Evolutionary conservation across 1,140 invertebrate genomes (phyloP), one percentile per base, ranked within the genome.

Genomic region (Archivesica marissinica): DNA sequence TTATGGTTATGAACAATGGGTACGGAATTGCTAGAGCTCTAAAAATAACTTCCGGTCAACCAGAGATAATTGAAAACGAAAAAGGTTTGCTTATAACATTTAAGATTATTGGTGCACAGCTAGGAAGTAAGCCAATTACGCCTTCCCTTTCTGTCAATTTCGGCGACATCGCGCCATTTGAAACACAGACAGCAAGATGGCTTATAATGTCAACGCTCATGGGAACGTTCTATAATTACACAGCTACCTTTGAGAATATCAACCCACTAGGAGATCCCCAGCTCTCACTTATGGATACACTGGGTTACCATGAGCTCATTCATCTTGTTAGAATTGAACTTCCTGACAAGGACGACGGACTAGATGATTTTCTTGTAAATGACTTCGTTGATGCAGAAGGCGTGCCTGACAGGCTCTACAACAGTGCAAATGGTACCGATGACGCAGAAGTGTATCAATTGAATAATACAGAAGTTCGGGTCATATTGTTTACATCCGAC

Each of bases 1-100:
- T 90, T 11, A 75, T 90, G 66, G 80, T 90, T 4, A 81, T 54
- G 25, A 90, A 90, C 59, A 44, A 68, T 35, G 89, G 88, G 11
- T 87, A 88, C 59, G 89, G 89, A n/a, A 33, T 77, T 30, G 88
- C 89, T 0, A 77, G 79, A 30, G 80, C 85, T 38, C 52, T 90
- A 28, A 86, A 88, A 64, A 89, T 90, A 56, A 84, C 88, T 9
- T 90, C 89, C n/a, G 85, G 87, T n/a, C 89, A 90, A 72, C 89
- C 89, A 39, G 87, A 90, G 72, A 90, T 90, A 74, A 87, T 90
- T 54, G 88, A 89, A 79, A 90, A 90, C 68, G 89, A 90, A 75
- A 90, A 90, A 72, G 89, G 89, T n/a, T 50, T 89, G 59, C 74
- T 90, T 0, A 61, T 90, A 28, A 76, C 87, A 39, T 90, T 90